Base-by-base conservation (phyloP, 2,113 vertebrate species). In the Desmodus rotundus region DNA sequence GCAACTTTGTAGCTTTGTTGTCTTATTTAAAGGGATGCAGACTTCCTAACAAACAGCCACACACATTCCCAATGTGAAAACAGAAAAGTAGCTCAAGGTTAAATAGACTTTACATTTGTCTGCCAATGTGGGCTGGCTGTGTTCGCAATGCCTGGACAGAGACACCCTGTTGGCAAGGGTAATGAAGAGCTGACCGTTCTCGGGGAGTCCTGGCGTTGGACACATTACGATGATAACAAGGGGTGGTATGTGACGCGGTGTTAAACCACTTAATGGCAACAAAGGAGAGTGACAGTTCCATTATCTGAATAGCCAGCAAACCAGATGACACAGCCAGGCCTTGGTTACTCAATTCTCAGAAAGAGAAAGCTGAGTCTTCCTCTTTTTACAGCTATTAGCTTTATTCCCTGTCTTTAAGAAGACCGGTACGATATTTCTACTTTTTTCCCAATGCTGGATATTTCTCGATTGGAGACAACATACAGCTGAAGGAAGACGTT, bases 21-120 rank as follows among this genome's bases (percentile, higher is more conserved):
- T 26, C 86, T 83, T 80, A 13, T 74, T 41, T 85, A 22, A 77
- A 86, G 45, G 76, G 20, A 65, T 50, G 22, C 31, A 56, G 58
- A 72, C 6, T 61, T 89, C 45, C 93, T 80, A 89, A 94, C 56
- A 90, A 88, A 82, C 24, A 91, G 26, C 56, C 45, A 63, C n/a
- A 58, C 19, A 67, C 63, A 81, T 94, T 92, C 61, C 50, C 95
- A 94, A 65, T 87, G 50, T 84, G 89, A 15, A 84, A 65, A 58
- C 8, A 11, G 73, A 89, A 70, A 85, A 43, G 56, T 67, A 87
- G 83, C 13, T 36, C 70, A 67, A 87, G 89, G 76, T 87, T 54
- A 89, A 91, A 41, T n/a, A 26, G 0, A 3, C n/a, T 94, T 50
- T 43, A 22, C 65, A 73, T 17, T 50, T 54, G 54, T 67, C 67